Base-by-base conservation (phyloP, 64 coral and sea anemone species). In the Dendrophyllia cribrosa region DNA sequence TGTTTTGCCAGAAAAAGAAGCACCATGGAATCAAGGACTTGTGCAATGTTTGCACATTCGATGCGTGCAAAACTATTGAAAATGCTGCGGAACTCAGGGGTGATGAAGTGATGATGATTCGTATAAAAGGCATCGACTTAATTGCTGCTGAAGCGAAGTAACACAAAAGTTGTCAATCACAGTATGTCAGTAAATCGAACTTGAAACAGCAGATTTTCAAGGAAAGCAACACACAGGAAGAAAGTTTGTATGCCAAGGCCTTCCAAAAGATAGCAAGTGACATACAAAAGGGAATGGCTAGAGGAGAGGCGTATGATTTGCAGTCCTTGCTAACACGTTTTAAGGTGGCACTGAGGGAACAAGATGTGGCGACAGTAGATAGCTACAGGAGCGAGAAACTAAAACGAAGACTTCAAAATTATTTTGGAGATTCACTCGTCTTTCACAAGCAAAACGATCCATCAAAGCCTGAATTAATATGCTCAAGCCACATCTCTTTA, bases 401-500 rank as follows among this genome's bases (percentile, higher is more conserved):
- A 22, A 83, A 82, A 60, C 63, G 9, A 16, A 50, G 78, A 70
- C 43, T 91, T 22, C 7, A 71, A 25, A 69, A 80, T 8, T 43
- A 71, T 51, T 91, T 82, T 74, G 11, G 43, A 74, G 24, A 83
- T 34, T 17, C 51, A 22, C 10, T 91, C 5, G 89, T 83, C 51
- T 91, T 83, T 83, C 67, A 91, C 23, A 70, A 71, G 89, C 67
- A 91, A 21, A 51, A 66, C 22, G 74, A 89, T 59, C 73, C 24
- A n/a, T 67, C 75, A 3, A 91, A 91, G 55, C 77, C 83, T 43
- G 89, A 91, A 67, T 16, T 92, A 9, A 70, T 87, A 65, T 92
- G 83, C 44, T 87, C 82, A 14, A 76, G 70, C 7, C 51, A 71
- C 61, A 90, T 90, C 14, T 90, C 88, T 53, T n/a, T 81, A 61